Evolutionary conservation across 2,888 invertebrate genomes (phyloP), one percentile per base, ranked within the genome.

Genomic region (Nasonia oneida): DNA sequence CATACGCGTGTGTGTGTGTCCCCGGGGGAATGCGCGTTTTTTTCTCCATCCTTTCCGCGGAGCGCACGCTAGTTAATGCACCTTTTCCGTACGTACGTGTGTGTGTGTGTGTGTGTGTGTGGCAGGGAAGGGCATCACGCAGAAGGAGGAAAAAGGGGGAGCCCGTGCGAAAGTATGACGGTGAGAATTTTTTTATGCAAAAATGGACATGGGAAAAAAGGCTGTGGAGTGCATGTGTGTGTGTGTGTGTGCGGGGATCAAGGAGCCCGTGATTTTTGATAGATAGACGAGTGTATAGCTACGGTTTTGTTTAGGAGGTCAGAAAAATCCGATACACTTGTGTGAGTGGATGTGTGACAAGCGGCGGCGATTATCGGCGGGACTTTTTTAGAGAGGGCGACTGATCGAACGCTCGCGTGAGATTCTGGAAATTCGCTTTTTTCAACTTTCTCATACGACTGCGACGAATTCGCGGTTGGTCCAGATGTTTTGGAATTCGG

Each of bases 161-260:
- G 88, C 90, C 88, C 92, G 92, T 92, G 92, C 92, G 92, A 92
- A 92, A 92, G 90, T 89, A 87, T 81, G 88, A 89, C 90, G 90
- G 91, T 91, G 91, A 91, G 93, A 92, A 91, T 90, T 92, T 92
- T 92, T 92, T 93, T 92, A 92, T 91, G 91, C 91, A 90, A 92
- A 91, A 92, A 91, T 92, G 93, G 93, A 93, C 93, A 92, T 93
- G 93, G 93, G 93, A 93, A 93, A 92, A 91, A 91, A 90, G 88
- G 87, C 88, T 86, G 86, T 84, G 47, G 82, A 57, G 50, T 23
- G 57, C 37, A 74, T 70, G 67, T 12, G 79, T 3, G 76, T 47
- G 86, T 70, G 84, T 85, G 73, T 71, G 70, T 39, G 64, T 81
- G 76, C 74, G 81, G 77, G 84, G 87, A 87, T 80, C 84, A 81